Base-by-base conservation (phyloP, 2,113 vertebrate genomes). In the Apaloderma vittatum region DNA sequence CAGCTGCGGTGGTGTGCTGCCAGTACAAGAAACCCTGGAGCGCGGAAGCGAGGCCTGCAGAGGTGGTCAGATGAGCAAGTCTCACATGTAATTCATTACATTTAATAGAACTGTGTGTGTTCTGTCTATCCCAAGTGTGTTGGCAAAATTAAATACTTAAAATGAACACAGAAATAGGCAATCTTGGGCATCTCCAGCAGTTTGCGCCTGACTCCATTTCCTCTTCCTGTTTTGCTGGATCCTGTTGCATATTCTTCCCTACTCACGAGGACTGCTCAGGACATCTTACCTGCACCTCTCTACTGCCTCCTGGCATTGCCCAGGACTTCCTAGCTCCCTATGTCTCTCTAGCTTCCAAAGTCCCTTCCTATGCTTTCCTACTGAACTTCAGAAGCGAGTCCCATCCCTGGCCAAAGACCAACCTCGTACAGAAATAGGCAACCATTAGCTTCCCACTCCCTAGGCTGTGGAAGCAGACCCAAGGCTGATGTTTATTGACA, bases 21-120 rank as follows among this genome's bases (percentile, higher is more conserved):
- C 87, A 52, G 61, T 9, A 27, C 8, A 5, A 81, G 85, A 78
- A 85, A 52, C 37, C 48, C 74, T 37, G 48, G 32, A 63, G 65
- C 40, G 5, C 4, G 17, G 48, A 2, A 1, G 15, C 0, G 0
- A 77, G 51, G 58, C 54, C 83, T 36, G 2, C 10, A 3, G 52
- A 78, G 32, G 11, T 48, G 66, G 43, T 45, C 54, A 88, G 57
- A 13, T n/a, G 78, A 62, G 49, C 30, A 67, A 80, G 14, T 48
- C 34, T 82, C 73, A 63, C 6, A 13, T n/a, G 37, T 20, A 65
- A 15, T 63, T 85, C 1, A 1, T 48, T 85, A 75, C 4, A 3
- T 57, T 87, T 78, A 37, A 48, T 43, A 63, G 66, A 52, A 27
- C 70, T 77, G 0, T 48, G 32, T 51, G 57, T 55, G 37, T 82